phyloP scores from a whole-genome alignment of 2,888 invertebrate species.

The Cataglyphis livida region DNA sequence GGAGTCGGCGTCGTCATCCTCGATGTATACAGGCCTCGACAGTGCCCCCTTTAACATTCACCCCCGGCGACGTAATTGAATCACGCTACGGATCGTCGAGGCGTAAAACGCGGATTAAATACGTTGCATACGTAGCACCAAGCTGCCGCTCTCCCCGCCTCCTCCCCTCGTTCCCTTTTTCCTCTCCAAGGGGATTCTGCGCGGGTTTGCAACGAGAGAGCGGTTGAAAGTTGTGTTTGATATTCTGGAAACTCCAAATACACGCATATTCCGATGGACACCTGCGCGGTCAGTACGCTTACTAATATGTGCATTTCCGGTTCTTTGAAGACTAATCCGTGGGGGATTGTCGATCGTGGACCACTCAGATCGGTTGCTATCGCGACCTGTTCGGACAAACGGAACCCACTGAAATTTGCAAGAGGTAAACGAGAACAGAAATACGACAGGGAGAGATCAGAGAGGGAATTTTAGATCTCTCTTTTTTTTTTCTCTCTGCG shows the following conservation, averaged over 20 bases:
- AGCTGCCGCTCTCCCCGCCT: slow-evolving; percentile 6
- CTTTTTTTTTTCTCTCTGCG: background rate
- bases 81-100: slow-evolving; percentile 72
- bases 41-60: slow-evolving; percentile 59
- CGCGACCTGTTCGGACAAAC: slow-evolving; percentile 13
- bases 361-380: slow-evolving; percentile 20
- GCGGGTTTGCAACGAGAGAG: slow-evolving; percentile 15
- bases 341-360: slow-evolving; percentile 22
- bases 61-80: slow-evolving; percentile 74
- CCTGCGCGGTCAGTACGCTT: slow-evolving; percentile 18
- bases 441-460: background rate
- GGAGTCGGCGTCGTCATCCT: slow-evolving; percentile 60
- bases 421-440: slow-evolving; percentile 12
- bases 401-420: slow-evolving; percentile 24
- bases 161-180: background rate
- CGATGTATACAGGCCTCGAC: slow-evolving; percentile 60
- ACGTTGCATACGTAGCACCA: slow-evolving; percentile 72
- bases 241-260: slow-evolving; percentile 39
- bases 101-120: slow-evolving; percentile 79
- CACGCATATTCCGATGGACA: slow-evolving; percentile 22
- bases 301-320: slow-evolving; percentile 56
- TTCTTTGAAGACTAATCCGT: slow-evolving; percentile 52
- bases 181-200: slow-evolving; percentile 19
- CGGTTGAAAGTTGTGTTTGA: slow-evolving; percentile 4
- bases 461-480: background rate